Base-by-base conservation (phyloP, 2,888 invertebrate species). In the Onthophagus sagittarius region DNA sequence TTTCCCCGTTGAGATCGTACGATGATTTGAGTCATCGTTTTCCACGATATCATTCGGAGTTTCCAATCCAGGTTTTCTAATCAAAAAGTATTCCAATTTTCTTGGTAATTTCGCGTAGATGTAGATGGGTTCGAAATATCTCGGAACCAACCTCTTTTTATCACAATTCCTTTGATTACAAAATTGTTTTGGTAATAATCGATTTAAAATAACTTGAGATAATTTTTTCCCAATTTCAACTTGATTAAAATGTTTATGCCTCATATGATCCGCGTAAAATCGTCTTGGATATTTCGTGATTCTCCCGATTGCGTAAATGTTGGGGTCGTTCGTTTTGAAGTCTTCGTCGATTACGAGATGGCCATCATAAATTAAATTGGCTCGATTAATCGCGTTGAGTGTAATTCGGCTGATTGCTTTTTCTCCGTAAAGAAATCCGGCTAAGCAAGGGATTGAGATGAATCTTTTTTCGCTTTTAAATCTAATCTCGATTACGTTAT, bases 281-380 rank as follows among this genome's bases (percentile, higher is more conserved):
- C 86, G 86, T 15, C 89, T 85, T 0, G 90, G 89, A 81, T 92
- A 92, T 75, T 89, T 88, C 2, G 90, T 89, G 72, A 90, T 84
- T 0, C 90, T 86, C 0, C 93, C 93, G 1, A 91, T 92, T 0
- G 89, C 92, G 80, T 86, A 91, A 72, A 93, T 89, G 73, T 83
- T 82, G 0, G 88, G 88, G 80, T 93, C 92, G 81, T 90, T 92
- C 0, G 93, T 93, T 67, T 87, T 86, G 77, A 89, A 91, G 70
- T 87, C 83, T 0, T 87, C 85, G 72, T 90, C 88, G 64, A 93
- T 90, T 0, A 92, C 89, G 70, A 93, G 78, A 0, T 88, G 88
- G 0, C 90, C 91, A 76, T 91, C 90, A 81, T 90, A 90, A 0
- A 90, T 89, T 31, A 91, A 81, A 2, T 85, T 85, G 0, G 84